Evolutionary conservation across 2,113 vertebrate species (phyloP), one percentile per base, ranked within the genome.

Genomic region (Axis porcinus): DNA sequence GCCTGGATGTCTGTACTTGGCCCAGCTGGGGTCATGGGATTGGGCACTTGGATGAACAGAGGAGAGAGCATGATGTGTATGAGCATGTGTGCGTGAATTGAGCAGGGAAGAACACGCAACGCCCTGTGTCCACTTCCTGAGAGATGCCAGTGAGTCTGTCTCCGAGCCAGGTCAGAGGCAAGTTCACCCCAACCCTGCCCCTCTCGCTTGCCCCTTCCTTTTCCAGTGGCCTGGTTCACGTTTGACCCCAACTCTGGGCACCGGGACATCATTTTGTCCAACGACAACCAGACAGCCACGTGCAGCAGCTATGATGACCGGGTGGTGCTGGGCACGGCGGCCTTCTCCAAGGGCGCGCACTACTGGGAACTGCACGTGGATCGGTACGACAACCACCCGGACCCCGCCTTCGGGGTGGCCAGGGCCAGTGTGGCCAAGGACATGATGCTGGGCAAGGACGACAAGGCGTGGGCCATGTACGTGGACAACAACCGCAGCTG

Each of bases 401-500:
- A 99, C 97, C 99, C 99, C 0, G 99, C 99, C 27, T 99, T 99
- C 0, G 99, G 99, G 6, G 99, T 99, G 90, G 99, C 99, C 36
- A 98, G 99, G 98, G 99, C 99, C 97, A 99, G 99, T 2, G 99
- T 99, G 1, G 98, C 99, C 98, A 99, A 99, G 94, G 99, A 99
- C 98, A 99, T 99, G 99, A 99, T 99, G 99, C 98, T 99, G 79
- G 99, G 99, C 83, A 99, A 99, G 97, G 99, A 99, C 0, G 99
- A 99, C 98, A 99, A 99, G 96, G 99, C 99, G 0, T 99, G 99
- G 99, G 99, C 99, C 97, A 99, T 99, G 99, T 99, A 99, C 0
- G 99, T 99, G 98, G 99, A 99, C 99, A 99, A 99, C 99, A 99
- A 99, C 98, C 99, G 99, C 98, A 99, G 99, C 98, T 99, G 99